Base-by-base conservation (phyloP, 2,113 vertebrate genomes). In the Sturnira hondurensis region DNA sequence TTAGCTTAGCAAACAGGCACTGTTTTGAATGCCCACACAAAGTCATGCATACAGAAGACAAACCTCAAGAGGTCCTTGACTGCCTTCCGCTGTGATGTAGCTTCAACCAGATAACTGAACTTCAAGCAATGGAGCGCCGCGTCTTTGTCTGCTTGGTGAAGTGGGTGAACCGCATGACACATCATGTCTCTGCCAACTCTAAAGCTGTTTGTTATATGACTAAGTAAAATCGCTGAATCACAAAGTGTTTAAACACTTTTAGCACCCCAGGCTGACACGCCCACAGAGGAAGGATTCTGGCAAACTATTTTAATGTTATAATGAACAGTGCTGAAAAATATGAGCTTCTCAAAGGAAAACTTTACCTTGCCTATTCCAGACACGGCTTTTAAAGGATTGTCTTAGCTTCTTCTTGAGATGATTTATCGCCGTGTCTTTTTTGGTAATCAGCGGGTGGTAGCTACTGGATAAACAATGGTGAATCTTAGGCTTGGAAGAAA, bases 11-110 rank as follows among this genome's bases (percentile, higher is more conserved):
- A 78, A 94, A 91, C 36, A 96, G 31, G 52, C 1, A 85, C 43
- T 76, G 43, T 65, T 91, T 96, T 83, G n/a, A 89, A 93, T 93
- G 77, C 50, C 9, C 38, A 93, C 82, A 87, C 54, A 91, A 92
- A 96, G 68, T 20, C n/a, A 93, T 41, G 45, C n/a, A 84, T 52
- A 82, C 83, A 84, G 28, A 92, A 96, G 95, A 56, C 17, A 65
- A 86, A 91, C 33, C 56, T 76, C 36, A 93, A 89, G 56, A 93
- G 56, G 43, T 58, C 78, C 54, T 87, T 88, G 43, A 81, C 67
- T 87, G 92, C 77, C 13, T 10, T 74, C 45, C 83, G 36, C 26
- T 93, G 28, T 41, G 56, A 58, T 7, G 16, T 58, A 83, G 76
- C 65, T 47, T 45, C 67, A 89, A 85, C 24, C 7, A 91, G 70